These are phyloP conservation scores for Ranitomeya variabilis DNA, from an alignment of 2,113 vertebrate genomes.

Conservation along the genomic window DNA sequence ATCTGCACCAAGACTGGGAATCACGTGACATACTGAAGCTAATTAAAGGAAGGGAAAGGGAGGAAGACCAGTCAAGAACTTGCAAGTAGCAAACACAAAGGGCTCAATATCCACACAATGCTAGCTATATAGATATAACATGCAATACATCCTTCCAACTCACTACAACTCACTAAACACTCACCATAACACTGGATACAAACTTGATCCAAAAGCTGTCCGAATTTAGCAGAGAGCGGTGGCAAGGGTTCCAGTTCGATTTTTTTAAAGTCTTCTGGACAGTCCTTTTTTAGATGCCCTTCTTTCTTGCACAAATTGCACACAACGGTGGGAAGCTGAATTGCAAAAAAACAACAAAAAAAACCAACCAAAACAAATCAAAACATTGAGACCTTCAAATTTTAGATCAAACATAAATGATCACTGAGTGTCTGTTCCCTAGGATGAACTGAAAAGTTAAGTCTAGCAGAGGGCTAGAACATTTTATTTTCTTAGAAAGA, in stretches of 20 bases:
- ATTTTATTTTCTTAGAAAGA: too few relatives aligned
- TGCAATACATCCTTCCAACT: neutral
- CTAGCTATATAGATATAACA: too few relatives aligned
- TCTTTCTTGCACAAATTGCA: constrained; percentile 92
- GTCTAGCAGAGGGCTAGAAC: too few relatives aligned
- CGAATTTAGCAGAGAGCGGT: constrained; percentile 79
- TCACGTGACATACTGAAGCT: neutral
- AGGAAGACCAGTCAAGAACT: neutral
- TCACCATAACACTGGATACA: constrained; percentile 90
- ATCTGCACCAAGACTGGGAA: neutral
- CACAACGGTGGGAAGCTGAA: constrained; percentile 84
- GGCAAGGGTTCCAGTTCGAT: constrained; percentile 86
- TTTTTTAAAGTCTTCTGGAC: constrained; percentile 94
- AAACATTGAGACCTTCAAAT: neutral
- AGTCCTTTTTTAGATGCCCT: constrained; percentile 90
- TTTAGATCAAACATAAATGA: too few relatives aligned
- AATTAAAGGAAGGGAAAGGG: neutral
- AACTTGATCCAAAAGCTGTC: constrained; percentile 80
- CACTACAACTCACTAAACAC: constrained; percentile 58
- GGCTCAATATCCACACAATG: too few relatives aligned
- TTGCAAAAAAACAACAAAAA: constrained; percentile 50
- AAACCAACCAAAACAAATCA: too few relatives aligned
- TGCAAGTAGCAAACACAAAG: too few relatives aligned
- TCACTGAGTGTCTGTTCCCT: too few relatives aligned
- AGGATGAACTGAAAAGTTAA: too few relatives aligned